A percentile compares a stretch with the other conserved stretches of the same genome.
Evolutionary conservation across 2,797 vertebrate species (phyloP).

Genomic region (Etheostoma perlongum): DNA sequence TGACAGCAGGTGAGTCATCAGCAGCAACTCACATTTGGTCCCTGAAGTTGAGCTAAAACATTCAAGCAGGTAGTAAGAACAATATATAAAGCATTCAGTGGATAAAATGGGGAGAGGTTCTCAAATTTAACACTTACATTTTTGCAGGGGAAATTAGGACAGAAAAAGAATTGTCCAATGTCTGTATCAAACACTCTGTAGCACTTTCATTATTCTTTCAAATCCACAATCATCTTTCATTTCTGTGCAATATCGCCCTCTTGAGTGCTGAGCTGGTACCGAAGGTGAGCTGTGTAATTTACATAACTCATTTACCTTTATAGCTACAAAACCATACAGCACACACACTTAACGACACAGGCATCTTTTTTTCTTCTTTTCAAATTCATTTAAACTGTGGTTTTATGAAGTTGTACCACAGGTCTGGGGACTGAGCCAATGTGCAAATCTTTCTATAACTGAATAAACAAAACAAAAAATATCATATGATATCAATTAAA

Average conservation of each 20-base stretch:
- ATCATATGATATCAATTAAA: slow-evolving; percentile 20
- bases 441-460: slow-evolving; percentile 50
- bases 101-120: neutral
- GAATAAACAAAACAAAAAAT: neutral
- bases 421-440: neutral
- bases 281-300: slow-evolving; percentile 68
- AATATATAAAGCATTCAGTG: slow-evolving; percentile 25
- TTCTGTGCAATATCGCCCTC: slow-evolving; percentile 63
- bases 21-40: slow-evolving; percentile 65
- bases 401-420: neutral
- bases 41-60: slow-evolving; percentile 69
- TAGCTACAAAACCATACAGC: slow-evolving; percentile 29
- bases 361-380: neutral
- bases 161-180: slow-evolving; percentile 7
- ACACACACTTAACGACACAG: slow-evolving; percentile 11
- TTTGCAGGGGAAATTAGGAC: neutral
- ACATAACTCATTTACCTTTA: slow-evolving; percentile 53
- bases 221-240: slow-evolving; percentile 36
- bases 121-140: neutral
- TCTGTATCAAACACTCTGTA: slow-evolving; percentile 37
- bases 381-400: slow-evolving; percentile 6
- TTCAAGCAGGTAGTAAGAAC: slow-evolving; percentile 44
- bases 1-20: slow-evolving; percentile 56
- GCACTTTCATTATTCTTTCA: slow-evolving; percentile 10
- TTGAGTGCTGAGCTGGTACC: slow-evolving; percentile 66